phyloP scores from a whole-genome alignment of 2,113 vertebrate genomes.

The Vulpes lagopus region DNA sequence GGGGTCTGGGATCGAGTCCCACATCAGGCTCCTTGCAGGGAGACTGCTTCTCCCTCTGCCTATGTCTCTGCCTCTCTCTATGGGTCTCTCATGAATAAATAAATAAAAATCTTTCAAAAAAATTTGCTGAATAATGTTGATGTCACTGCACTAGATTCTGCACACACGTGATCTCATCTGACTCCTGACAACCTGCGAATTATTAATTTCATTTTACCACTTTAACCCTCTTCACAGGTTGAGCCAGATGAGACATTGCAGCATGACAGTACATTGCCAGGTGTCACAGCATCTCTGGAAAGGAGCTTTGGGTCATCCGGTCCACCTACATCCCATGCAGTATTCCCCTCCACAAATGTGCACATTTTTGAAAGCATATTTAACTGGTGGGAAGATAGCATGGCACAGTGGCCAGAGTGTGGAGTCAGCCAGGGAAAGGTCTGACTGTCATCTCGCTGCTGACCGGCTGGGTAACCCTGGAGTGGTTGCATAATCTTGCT shows the following conservation, averaged over 20 bases:
- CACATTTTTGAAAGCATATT: background rate
- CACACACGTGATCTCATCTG: background rate
- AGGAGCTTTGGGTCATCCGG: background rate
- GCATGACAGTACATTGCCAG: background rate
- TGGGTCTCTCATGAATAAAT: no score
- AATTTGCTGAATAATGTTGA: background rate
- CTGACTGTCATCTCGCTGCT: fast-evolving
- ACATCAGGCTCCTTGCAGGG: no score
- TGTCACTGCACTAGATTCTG: background rate
- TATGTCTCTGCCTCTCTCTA: no score
- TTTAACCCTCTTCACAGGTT: background rate
- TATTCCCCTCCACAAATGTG: background rate
- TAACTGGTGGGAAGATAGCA: background rate
- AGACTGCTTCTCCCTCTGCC: no score
- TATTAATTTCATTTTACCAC: background rate
- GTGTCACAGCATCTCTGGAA: background rate
- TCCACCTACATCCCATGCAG: background rate
- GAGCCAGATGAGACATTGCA: background rate
- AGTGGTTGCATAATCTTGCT: background rate
- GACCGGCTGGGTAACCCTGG: background rate
- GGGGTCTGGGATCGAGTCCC: no score
- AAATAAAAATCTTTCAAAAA: background rate
- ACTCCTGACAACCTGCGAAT: background rate
- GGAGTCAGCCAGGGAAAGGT: background rate
- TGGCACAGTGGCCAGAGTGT: fast-evolving